Conservation (phyloP, 2,888 invertebrate species). For the Napeogenes inachia region DNA sequence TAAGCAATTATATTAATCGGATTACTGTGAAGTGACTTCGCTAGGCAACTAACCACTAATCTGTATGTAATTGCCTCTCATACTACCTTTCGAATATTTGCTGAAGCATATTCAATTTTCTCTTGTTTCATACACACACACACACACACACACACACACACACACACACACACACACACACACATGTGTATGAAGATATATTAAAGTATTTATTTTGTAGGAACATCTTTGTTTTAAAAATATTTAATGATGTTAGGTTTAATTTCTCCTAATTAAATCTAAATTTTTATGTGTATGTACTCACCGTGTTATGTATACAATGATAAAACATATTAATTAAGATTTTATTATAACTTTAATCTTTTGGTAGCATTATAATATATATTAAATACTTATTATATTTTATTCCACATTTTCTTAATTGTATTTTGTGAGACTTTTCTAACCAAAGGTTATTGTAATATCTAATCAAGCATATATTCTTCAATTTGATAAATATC, state of each 20-base stretch:
- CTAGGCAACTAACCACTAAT: slow-evolving; percentile 73
- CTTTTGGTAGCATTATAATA: no score
- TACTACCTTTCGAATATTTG: slow-evolving; percentile 30
- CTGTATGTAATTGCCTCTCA: slow-evolving; percentile 63
- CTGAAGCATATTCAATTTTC: slow-evolving; percentile 16
- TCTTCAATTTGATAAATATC: no score
- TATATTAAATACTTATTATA: no score
- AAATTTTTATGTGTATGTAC: no score
- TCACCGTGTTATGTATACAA: no score
- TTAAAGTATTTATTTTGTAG: neutral
- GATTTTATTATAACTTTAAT: no score
- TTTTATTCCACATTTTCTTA: no score
- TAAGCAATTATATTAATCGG: slow-evolving; percentile 74
- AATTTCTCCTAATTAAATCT: no score
- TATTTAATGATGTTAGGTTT: no score
- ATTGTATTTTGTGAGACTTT: neutral
- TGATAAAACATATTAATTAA: no score
- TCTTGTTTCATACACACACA: slow-evolving; percentile 7
- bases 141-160: no score
- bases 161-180: neutral
- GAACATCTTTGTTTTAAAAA: neutral
- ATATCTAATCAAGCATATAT: neutral
- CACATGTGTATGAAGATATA: neutral
- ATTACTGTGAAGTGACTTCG: slow-evolving; percentile 66
- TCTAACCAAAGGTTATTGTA: neutral